Base-by-base conservation (phyloP, 2,888 invertebrate genomes). In the Chymomyza procnemis region DNA sequence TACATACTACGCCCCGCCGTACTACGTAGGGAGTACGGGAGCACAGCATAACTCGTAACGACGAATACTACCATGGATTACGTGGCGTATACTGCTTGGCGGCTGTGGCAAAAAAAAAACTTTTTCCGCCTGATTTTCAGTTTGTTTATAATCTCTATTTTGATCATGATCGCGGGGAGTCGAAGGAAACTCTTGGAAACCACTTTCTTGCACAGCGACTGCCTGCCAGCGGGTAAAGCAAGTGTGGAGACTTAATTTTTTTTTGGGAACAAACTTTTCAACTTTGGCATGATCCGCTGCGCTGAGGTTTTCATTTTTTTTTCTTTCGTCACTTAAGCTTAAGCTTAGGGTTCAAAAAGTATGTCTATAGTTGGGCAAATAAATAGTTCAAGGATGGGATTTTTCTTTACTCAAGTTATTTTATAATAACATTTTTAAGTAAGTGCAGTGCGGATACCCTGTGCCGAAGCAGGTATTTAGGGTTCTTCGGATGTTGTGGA, bases 81-180 rank as follows among this genome's bases (percentile, higher is more conserved):
- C 66, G 67, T 69, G 67, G 50, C 3, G 34, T 3, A 14, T 12
- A 12, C 34, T 41, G 34, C 34, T 41, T 41, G 22, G 12, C 6
- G 22, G n/a, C 5, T 26, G 18, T 56, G 59, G 61, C 63, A 63
- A 68, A 80, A 78, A 79, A 64, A 77, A 78, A 79, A 66, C 79
- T 80, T 79, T 62, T 73, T 61, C 71, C 73, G 82, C 82, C 82
- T 85, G 75, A 80, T 80, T 80, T 82, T 80, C 77, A 75, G 79
- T 82, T 69, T 81, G 85, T 81, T 81, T 76, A 82, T 75, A 77
- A 82, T 85, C 80, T 74, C 67, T 75, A 67, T 54, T 63, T 69
- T 61, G 59, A 66, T 61, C 69, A 61, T 69, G 64, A 78, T 73
- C 73, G 54, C 34, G 34, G 34, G 34, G 34, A 41, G 34, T 41